A percentile compares a stretch with the other conserved stretches of the same genome.
phyloP scores from a whole-genome alignment of 1,140 invertebrate species.

The Dufourea novaeangliae region DNA sequence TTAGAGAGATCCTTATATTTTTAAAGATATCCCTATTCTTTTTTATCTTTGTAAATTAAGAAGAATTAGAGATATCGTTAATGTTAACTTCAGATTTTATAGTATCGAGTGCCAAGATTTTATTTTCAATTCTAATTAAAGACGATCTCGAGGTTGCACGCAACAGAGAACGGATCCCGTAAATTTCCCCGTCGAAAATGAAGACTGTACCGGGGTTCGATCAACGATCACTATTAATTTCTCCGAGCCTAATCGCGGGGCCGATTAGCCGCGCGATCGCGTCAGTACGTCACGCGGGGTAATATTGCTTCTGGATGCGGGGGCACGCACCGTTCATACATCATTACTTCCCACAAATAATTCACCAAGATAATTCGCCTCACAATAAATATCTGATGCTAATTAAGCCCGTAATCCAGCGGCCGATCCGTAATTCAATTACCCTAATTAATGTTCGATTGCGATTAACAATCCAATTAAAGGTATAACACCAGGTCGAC shows the following conservation, averaged over 20 bases:
- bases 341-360: conserved; percentile 47
- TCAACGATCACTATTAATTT: background rate
- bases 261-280: conserved; percentile 14
- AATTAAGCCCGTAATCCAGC: conserved; percentile 45
- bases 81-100: too few species aligned
- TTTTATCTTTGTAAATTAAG: too few species aligned
- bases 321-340: conserved; percentile 19
- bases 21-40: too few species aligned
- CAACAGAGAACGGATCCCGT: background rate
- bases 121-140: too few species aligned
- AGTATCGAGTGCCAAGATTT: too few species aligned
- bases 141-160: conserved; percentile 25
- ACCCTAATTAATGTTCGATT: conserved; percentile 47
- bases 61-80: too few species aligned
- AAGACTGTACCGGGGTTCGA: too few species aligned
- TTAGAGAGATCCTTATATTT: too few species aligned
- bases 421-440: conserved; percentile 46
- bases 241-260: background rate
- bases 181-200: background rate
- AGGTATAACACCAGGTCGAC: conserved; percentile 13
- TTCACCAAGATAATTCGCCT: conserved; percentile 47
- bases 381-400: conserved; percentile 41
- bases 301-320: conserved; percentile 1
- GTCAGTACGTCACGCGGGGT: conserved; percentile 2
- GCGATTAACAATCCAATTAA: conserved; percentile 53